Conservation (phyloP, 2,113 vertebrate species). For the Platycercus adscitus region DNA sequence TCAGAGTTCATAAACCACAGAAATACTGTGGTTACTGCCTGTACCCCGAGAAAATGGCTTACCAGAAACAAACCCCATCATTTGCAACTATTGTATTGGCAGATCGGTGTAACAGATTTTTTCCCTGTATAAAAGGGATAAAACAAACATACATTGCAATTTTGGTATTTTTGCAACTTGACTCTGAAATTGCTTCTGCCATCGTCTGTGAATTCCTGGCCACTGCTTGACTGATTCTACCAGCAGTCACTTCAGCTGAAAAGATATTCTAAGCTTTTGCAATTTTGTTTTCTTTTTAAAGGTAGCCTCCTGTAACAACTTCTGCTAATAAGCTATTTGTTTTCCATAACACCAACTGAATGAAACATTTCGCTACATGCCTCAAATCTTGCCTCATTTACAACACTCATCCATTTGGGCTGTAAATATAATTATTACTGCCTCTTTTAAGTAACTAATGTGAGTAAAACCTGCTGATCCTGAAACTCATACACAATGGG, state of each 20-base stretch:
- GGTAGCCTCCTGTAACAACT: not conserved
- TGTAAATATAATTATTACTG: not conserved
- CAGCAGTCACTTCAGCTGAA: not conserved
- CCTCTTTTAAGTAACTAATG: not conserved
- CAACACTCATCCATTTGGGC: not conserved
- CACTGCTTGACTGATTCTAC: not conserved
- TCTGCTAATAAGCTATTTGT: not conserved
- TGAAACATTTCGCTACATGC: not conserved
- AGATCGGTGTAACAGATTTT: not conserved
- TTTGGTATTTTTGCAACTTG: not conserved
- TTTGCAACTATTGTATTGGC: not conserved
- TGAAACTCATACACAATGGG: not conserved
- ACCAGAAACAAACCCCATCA: not conserved
- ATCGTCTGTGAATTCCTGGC: not conserved
- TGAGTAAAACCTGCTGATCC: not conserved
- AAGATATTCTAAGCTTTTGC: not conserved
- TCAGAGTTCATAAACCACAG: not conserved
- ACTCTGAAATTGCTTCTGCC: not conserved
- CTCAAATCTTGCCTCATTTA: not conserved
- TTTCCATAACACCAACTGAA: not conserved
- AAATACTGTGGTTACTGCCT: not conserved
- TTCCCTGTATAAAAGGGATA: not conserved
- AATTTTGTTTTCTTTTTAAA: not conserved
- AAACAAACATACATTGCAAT: rapidly evolving
- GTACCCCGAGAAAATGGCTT: not conserved